Evolutionary conservation across 2,113 vertebrate genomes (phyloP).

Genomic region (Dasypus novemcinctus): DNA sequence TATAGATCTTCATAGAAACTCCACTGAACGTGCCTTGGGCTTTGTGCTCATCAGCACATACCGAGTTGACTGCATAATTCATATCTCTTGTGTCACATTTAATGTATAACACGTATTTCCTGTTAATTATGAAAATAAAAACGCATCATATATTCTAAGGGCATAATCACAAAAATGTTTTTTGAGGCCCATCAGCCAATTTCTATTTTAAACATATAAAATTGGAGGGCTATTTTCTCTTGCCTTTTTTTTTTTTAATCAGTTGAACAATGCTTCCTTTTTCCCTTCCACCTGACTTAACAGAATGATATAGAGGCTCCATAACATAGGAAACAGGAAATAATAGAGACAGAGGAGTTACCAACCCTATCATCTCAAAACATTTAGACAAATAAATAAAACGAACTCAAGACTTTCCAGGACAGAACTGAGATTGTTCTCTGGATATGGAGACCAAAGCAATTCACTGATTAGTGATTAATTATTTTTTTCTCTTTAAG

Average conservation of each 20-base stretch:
- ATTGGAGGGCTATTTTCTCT: not conserved
- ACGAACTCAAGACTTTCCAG: constrained; percentile 41
- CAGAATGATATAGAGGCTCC: constrained; percentile 64
- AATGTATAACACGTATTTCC: constrained; percentile 85
- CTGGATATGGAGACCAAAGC: constrained; percentile 63
- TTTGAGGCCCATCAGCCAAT: constrained; percentile 45
- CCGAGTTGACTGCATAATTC: constrained; percentile 84
- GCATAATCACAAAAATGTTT: constrained; percentile 78
- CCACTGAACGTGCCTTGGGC: constrained; percentile 81
- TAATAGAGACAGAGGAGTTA: constrained; percentile 74
- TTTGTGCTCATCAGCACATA: constrained; percentile 81
- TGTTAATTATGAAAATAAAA: constrained; percentile 86
- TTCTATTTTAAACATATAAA: constrained; percentile 22
- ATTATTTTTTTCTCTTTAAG: constrained; percentile 57
- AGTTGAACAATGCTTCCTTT: constrained; percentile 41
- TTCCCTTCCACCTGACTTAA: constrained; percentile 52
- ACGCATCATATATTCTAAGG: constrained; percentile 76
- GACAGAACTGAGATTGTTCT: constrained; percentile 62
- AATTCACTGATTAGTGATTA: constrained; percentile 45
- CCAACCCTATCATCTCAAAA: constrained; percentile 68
- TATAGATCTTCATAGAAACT: constrained; percentile 82
- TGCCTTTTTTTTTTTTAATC: constrained; percentile 6
- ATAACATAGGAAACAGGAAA: constrained; percentile 71
- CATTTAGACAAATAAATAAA: constrained; percentile 79
- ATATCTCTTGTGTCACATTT: constrained; percentile 86